Evolutionary conservation across 2,113 vertebrate species (phyloP), one percentile per base, ranked within the genome.

Genomic region (Shinisaurus crocodilurus): DNA sequence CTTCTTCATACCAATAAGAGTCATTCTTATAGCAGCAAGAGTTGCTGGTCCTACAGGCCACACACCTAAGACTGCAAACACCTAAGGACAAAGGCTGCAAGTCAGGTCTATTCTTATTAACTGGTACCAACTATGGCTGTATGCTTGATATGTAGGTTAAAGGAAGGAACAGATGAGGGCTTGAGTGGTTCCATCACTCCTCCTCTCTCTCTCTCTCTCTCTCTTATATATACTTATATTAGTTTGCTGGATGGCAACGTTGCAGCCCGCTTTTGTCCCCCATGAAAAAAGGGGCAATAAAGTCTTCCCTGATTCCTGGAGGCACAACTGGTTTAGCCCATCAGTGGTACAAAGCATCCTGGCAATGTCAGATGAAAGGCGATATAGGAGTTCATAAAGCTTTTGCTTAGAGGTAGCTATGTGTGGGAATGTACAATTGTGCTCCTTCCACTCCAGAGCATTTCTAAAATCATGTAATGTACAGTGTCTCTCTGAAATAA

Each of bases 391-490:
- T 69, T 80, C 63, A 69, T 65, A 80, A 43, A 82, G 48, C 65
- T 82, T 70, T 79, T 81, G 45, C 34, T 72, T 54, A 54, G 67
- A 57, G 48, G 50, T 57, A 75, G 85, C 48, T 37, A 18, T 70
- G 84, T 89, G 80, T 43, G 37, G 50, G n/a, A 69, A n/a, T 60
- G n/a, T 82, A 74, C 88, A 82, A 60, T 82, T 82, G 27, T 60
- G 67, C 67, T 82, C 80, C 20, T 83, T 75, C 69, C 88, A n/a
- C 69, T 83, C 80, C 69, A 63, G 50, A 74, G 50, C 67, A 83
- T 83, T 83, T 74, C 8, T 75, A 75, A 74, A 89, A 69, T 63
- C 80, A 63, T 60, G 9, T 75, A 74, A 60, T 88, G 87, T 70
- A 69, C 76, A 65, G 23, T 63, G 32, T 43, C 48, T 82, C 69